Base-by-base conservation (phyloP, 2,113 vertebrate genomes). In the Albula glossodonta region DNA sequence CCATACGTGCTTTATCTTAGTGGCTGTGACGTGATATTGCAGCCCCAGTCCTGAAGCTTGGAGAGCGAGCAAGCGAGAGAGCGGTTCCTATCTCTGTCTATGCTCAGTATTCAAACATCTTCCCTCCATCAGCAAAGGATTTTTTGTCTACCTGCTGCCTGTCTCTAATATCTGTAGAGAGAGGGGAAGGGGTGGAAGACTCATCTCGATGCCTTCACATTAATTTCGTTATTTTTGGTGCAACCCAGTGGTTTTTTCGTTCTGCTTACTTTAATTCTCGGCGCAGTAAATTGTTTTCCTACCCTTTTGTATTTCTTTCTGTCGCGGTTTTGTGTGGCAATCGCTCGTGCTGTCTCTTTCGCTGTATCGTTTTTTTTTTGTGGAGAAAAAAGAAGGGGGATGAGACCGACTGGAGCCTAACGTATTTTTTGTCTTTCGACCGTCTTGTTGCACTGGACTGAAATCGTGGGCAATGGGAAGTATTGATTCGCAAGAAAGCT, bases 381-480 rank as follows among this genome's bases (percentile, higher is more conserved):
- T 77, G 90, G 93, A 41, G 91, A 94, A 91, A 92, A 92, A 89
- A 90, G 91, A 91, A 89, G 90, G 91, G 93, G 93, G 92, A 93
- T 94, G 95, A 93, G 90, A 93, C 94, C 91, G 92, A 91, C 88
- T 89, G 94, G 94, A 96, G 94, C 94, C 90, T 89, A 93, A 92
- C 93, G 93, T 92, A 93, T 96, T 95, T 94, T 92, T 91, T 89
- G 89, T 84, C 91, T 90, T 91, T 88, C 91, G 91, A 93, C 93
- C 93, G 92, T 96, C 95, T 95, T 96, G 95, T 96, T 96, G 95
- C 94, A 95, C 96, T 90, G 96, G 96, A 96, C 94, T 96, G 92
- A 88, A 95, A 90, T 93, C 90, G 94, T 95, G 95, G 94, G 97
- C 96, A 95, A 99, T 99, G 98, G 97, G 96, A 97, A 96, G 93